Evolutionary conservation across 2,888 invertebrate species (phyloP).

Genomic region (Scaptomyza caliginosa): DNA sequence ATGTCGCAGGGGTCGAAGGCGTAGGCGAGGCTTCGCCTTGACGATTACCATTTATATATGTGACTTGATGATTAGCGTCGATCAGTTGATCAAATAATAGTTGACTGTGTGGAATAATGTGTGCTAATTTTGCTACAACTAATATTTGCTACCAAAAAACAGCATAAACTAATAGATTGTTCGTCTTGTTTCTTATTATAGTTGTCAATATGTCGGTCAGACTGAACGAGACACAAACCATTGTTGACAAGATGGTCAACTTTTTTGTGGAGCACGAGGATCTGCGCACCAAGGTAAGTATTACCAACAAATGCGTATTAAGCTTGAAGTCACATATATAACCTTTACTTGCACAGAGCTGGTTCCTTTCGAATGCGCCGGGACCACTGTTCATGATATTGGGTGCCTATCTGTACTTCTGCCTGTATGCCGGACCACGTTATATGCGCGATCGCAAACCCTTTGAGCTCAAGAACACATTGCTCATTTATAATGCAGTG

Average conservation of each 20-base stretch:
- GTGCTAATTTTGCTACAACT: slow-evolving; percentile 52
- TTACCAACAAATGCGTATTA: accelerated
- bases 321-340: neutral
- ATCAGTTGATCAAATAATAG: slow-evolving; percentile 45
- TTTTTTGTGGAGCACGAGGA: slow-evolving; percentile 84
- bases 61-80: slow-evolving; percentile 52
- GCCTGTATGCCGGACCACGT: slow-evolving; percentile 91
- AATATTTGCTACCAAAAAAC: slow-evolving; percentile 14
- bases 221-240: slow-evolving; percentile 82
- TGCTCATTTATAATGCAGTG: slow-evolving; percentile 93
- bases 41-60: slow-evolving; percentile 43
- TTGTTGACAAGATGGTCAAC: slow-evolving; percentile 83
- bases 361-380: slow-evolving; percentile 90
- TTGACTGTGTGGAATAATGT: neutral
- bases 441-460: slow-evolving; percentile 95
- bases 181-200: slow-evolving; percentile 27
- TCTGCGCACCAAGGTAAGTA: slow-evolving; percentile 77
- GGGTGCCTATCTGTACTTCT: slow-evolving; percentile 89
- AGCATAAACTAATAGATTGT: neutral
- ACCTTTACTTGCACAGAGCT: slow-evolving; percentile 84
- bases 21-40: slow-evolving; percentile 65
- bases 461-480: slow-evolving; percentile 90
- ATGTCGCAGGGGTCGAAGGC: slow-evolving; percentile 10
- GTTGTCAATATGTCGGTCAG: slow-evolving; percentile 77
- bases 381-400: slow-evolving; percentile 88